Base-by-base conservation (phyloP, 2,113 vertebrate genomes). In the Eclectus roratus region DNA sequence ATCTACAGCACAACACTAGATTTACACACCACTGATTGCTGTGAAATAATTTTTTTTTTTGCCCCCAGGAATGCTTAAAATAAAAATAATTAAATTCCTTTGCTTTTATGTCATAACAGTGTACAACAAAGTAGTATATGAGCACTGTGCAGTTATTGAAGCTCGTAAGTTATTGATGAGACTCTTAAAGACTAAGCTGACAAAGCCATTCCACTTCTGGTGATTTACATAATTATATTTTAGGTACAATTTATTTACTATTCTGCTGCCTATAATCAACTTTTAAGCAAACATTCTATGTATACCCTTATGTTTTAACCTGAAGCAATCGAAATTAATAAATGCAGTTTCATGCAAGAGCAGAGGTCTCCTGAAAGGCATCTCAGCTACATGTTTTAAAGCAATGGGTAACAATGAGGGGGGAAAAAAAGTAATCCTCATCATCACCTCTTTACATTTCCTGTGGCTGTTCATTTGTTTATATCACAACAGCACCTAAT, bases 211-310 rank as follows among this genome's bases (percentile, higher is more conserved):
- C 55, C 29, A 85, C 61, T 76, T 96, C 27, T 69, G 20, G 37
- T 78, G 71, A 96, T 94, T 91, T 96, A 94, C 47, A 72, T 94
- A 95, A 94, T 96, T 89, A 83, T 70, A 93, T 80, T 83, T 91
- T 91, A 91, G 49, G 11, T 10, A 52, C 33, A 64, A 90, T 89
- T 94, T 89, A 76, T 41, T 94, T 88, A 85, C 52, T 92, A 76
- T 83, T 92, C 37, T 31, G 56, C 63, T 85, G n/a, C 21, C 31
- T 92, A 55, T 83, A 90, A 96, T 72, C 46, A 93, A 88, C 70
- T 65, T 93, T 60, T 89, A 74, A 88, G 88, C 35, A 90, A 92
- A 92, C 43, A 89, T 5, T 72, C 23, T 2, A 11, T 27, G 10
- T 44, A 56, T 35, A 49, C 2, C 14, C 69, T 85, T 92, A 61